Percentiles rank a stretch among this genome's conserved stretches.
Evolutionary conservation across 2,113 vertebrate genomes (phyloP).

Genomic region (Dendropsophus ebraccatus): DNA sequence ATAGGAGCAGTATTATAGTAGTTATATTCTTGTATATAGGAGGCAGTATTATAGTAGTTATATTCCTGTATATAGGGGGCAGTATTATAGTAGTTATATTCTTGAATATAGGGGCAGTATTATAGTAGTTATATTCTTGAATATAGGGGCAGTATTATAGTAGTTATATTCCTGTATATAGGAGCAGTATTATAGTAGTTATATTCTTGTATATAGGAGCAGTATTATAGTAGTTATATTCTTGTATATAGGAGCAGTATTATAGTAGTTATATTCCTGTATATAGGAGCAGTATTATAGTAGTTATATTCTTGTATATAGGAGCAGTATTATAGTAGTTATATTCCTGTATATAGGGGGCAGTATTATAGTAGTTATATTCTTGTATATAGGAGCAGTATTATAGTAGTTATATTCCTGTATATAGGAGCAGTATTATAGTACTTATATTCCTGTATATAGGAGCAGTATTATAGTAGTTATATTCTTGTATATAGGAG

Average conservation of each 20-base stretch:
- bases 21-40: constrained; percentile 9
- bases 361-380: constrained; percentile 17
- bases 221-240: constrained; percentile 18
- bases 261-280: constrained; percentile 14
- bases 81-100: constrained; percentile 15
- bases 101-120: neutral
- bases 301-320: constrained; percentile 11
- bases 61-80: neutral
- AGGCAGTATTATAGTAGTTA: constrained; percentile 9
- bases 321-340: constrained; percentile 3
- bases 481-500: no score
- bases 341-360: constrained; percentile 4
- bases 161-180: neutral
- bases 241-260: neutral
- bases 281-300: constrained; percentile 1
- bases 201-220: constrained; percentile 1
- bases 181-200: constrained; percentile 5
- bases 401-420: constrained; percentile 14
- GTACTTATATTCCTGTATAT: constrained; percentile 7
- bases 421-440: constrained; percentile 3
- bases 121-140: no score
- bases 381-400: constrained; percentile 7
- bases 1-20: constrained; percentile 6
- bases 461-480: neutral
- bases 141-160: no score